Conservation (phyloP, 53 echinoderm and acorn worm species). For the Glandiceps talaboti region DNA sequence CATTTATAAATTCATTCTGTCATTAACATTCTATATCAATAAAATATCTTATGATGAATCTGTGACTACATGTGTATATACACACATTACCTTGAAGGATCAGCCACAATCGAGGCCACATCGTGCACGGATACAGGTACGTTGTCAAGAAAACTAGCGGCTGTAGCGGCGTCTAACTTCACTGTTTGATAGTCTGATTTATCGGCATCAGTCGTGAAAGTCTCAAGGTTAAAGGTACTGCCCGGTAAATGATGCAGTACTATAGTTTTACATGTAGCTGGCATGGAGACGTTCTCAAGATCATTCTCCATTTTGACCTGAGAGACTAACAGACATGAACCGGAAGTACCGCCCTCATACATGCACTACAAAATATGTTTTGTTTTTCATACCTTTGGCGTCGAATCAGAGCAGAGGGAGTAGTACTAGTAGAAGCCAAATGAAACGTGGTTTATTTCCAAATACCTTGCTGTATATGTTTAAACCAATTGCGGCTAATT, state of each 20-base stretch:
- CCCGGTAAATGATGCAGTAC: neutral
- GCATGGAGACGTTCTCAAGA: neutral
- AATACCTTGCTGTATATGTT: no score
- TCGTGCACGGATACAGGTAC: conserved; percentile 14
- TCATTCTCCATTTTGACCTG: neutral
- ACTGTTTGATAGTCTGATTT: conserved; percentile 28
- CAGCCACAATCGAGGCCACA: conserved; percentile 16
- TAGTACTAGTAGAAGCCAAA: no score
- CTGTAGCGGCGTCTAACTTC: conserved; percentile 18
- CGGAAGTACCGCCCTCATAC: neutral
- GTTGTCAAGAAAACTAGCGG: conserved; percentile 12
- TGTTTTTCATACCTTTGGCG: no score
- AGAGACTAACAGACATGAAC: neutral
- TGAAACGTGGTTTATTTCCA: no score
- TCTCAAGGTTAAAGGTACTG: conserved; percentile 10
- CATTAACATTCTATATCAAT: no score
- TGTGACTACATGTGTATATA: no score
- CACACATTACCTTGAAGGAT: conserved; percentile 5
- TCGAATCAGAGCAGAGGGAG: no score
- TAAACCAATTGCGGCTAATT: no score
- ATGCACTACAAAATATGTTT: no score
- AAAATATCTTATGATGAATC: no score
- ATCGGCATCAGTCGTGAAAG: conserved; percentile 21
- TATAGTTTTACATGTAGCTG: neutral
- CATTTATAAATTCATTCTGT: no score